phyloP scores from a whole-genome alignment of 2,888 invertebrate species.

The Clanis bilineata region DNA sequence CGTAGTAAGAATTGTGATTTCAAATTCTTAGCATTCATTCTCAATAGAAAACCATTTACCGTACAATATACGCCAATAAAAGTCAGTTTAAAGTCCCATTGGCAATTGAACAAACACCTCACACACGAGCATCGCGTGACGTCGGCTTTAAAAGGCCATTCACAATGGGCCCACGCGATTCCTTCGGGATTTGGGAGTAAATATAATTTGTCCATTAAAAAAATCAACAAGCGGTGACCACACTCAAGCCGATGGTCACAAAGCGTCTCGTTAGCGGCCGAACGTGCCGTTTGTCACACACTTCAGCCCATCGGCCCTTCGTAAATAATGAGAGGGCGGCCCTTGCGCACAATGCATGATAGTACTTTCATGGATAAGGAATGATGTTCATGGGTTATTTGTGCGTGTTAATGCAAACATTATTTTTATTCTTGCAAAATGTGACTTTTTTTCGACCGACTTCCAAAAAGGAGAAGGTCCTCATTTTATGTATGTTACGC shows the following conservation, averaged over 20 bases:
- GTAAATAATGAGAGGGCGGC: constrained; percentile 79
- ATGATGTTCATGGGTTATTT: background rate
- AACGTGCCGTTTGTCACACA: constrained; percentile 80
- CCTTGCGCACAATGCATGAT: constrained; percentile 37
- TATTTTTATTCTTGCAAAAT: background rate
- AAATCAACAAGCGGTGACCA: constrained; percentile 77
- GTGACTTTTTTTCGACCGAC: no score
- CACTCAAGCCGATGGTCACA: constrained; percentile 75
- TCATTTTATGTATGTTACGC: no score
- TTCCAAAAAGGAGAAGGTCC: no score
- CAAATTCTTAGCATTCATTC: background rate
- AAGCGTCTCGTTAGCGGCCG: constrained; percentile 81
- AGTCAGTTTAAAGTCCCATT: constrained; percentile 3
- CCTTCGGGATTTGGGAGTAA: constrained; percentile 61
- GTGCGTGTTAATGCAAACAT: background rate
- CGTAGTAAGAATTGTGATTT: no score
- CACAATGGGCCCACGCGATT: constrained; percentile 55
- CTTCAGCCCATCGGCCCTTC: constrained; percentile 79
- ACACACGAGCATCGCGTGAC: constrained; percentile 53
- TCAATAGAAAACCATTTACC: background rate
- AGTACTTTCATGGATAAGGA: constrained; percentile 11
- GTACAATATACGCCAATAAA: constrained; percentile 22
- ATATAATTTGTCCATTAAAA: constrained; percentile 81
- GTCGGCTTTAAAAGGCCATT: constrained; percentile 66
- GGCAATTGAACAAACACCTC: constrained; percentile 46